Conservation (phyloP, 2,888 invertebrate species). For the Drosophila tanythrix region DNA sequence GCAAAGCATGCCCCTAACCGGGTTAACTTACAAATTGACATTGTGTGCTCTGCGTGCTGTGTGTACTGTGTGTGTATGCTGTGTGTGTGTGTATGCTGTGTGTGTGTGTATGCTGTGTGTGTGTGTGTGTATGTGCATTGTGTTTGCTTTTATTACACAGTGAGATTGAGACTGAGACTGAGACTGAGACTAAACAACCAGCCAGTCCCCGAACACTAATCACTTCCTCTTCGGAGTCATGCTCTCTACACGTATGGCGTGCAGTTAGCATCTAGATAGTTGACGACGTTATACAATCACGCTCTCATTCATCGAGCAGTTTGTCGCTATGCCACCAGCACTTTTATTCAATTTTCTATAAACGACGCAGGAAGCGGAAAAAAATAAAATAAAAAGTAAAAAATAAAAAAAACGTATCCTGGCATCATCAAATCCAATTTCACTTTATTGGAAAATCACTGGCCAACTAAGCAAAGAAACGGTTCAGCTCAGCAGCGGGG, state of each 20-base stretch:
- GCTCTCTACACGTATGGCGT: not conserved
- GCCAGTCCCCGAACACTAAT: constrained; percentile 56
- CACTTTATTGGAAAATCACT: constrained; percentile 79
- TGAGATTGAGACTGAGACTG: constrained; percentile 15
- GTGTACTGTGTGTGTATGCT: not conserved
- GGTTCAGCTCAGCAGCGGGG: constrained; percentile 36
- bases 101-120: constrained; percentile 11
- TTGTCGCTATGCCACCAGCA: constrained; percentile 78
- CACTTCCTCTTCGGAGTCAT: constrained; percentile 63
- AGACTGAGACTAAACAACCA: constrained; percentile 13
- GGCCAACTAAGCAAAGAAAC: constrained; percentile 70
- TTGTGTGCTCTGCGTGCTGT: constrained; percentile 42
- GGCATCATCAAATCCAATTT: constrained; percentile 80
- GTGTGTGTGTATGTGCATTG: constrained; percentile 11
- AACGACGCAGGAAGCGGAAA: constrained; percentile 57
- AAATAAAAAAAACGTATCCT: constrained; percentile 58
- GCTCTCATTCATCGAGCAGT: constrained; percentile 74
- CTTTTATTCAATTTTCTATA: constrained; percentile 78
- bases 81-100: constrained; percentile 33
- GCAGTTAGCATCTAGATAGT: constrained; percentile 12
- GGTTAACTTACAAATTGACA: constrained; percentile 64
- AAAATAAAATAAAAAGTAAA: constrained; percentile 19
- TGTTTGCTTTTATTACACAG: constrained; percentile 60
- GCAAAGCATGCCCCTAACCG: constrained; percentile 43
- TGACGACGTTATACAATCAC: constrained; percentile 61